Conservation (phyloP, 2,797 vertebrate genomes). For the Menidia menidia region DNA sequence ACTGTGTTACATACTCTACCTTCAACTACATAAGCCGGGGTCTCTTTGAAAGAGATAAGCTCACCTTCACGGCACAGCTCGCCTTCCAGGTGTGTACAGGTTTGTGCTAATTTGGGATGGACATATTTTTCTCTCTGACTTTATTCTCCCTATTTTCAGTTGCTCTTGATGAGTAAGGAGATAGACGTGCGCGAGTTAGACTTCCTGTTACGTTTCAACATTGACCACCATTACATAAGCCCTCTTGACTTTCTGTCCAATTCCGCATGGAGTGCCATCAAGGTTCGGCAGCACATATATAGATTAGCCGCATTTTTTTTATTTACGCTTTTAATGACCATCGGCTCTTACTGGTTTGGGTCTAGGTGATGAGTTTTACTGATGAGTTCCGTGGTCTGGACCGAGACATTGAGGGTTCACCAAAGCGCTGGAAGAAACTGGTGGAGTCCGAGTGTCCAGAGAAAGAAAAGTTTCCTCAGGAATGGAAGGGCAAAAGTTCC, state of each 20-base stretch:
- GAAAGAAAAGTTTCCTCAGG: slow-evolving; percentile 84
- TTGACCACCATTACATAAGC: slow-evolving; percentile 82
- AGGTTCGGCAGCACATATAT: slow-evolving; percentile 55
- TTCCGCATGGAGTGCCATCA: slow-evolving; percentile 84
- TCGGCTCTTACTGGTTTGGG: neutral
- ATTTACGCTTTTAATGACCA: neutral
- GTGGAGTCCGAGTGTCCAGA: slow-evolving; percentile 84
- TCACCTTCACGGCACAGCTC: slow-evolving; percentile 84
- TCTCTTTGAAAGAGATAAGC: slow-evolving; percentile 85
- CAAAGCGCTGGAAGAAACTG: slow-evolving; percentile 83
- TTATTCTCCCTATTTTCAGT: slow-evolving; percentile 51
- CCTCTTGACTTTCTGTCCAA: slow-evolving; percentile 85
- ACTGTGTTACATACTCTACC: slow-evolving; percentile 82
- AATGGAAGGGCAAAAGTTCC: slow-evolving; percentile 83
- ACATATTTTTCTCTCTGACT: slow-evolving; percentile 22
- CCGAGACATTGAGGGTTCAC: slow-evolving; percentile 84
- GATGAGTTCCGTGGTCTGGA: slow-evolving; percentile 83
- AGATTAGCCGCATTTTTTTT: neutral
- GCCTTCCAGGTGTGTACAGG: slow-evolving; percentile 77
- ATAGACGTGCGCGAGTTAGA: slow-evolving; percentile 81
- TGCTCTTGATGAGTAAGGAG: slow-evolving; percentile 85
- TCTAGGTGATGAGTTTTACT: slow-evolving; percentile 82
- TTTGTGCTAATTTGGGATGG: slow-evolving; percentile 16
- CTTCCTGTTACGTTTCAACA: slow-evolving; percentile 87
- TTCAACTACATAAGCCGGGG: slow-evolving; percentile 86